phyloP scores from a whole-genome alignment of 1,140 invertebrate species.

The Heterodera schachtii region DNA sequence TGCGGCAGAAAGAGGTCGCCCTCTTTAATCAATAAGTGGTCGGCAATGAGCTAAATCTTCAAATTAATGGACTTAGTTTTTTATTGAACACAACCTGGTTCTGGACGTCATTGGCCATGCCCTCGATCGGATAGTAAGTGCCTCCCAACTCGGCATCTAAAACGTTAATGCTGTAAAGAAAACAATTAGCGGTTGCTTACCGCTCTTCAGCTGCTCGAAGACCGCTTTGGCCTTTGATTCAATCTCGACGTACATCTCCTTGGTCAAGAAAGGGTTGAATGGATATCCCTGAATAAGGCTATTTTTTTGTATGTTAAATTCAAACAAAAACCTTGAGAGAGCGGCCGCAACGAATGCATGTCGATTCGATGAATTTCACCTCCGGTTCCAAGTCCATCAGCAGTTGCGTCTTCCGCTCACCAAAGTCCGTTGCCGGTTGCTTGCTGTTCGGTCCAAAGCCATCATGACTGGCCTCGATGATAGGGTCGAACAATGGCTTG shows the following conservation, averaged over 20 bases:
- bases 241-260: conserved; percentile 63
- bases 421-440: conserved; percentile 62
- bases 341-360: conserved; percentile 76
- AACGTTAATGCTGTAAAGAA: background rate
- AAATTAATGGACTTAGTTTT: no score
- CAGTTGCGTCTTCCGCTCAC: conserved; percentile 77
- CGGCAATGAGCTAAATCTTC: no score
- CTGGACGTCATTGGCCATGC: conserved; percentile 65
- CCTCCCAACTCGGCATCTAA: conserved; percentile 76
- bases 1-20: no score
- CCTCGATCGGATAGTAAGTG: conserved; percentile 86
- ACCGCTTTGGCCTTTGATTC: conserved; percentile 51
- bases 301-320: conserved; percentile 25
- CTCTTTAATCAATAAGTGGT: no score
- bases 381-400: conserved; percentile 75
- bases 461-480: conserved; percentile 71
- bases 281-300: conserved; percentile 80
- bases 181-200: background rate
- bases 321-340: conserved; percentile 7
- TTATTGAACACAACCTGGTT: conserved; percentile 35
- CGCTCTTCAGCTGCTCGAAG: no score
- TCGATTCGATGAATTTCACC: conserved; percentile 80
- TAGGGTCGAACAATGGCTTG: conserved; percentile 87
- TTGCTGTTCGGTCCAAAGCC: no score
- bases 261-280: conserved; percentile 69